A percentile compares a stretch with the other conserved stretches of the same genome.
Conservation (phyloP, 2,113 vertebrate species). For the Harpagus bidentatus region DNA sequence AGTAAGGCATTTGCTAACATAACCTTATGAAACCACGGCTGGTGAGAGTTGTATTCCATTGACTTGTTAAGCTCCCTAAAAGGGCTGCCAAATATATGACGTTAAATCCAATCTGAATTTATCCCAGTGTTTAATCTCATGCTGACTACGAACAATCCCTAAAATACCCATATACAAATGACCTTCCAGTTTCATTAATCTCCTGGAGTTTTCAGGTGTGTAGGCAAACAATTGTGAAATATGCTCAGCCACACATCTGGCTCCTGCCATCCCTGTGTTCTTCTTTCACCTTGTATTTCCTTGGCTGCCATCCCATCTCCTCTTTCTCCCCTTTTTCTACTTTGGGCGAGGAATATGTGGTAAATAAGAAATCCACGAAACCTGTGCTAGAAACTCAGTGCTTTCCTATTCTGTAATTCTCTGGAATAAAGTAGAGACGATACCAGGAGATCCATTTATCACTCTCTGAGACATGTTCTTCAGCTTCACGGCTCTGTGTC, state of each 20-base stretch:
- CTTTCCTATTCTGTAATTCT: neutral
- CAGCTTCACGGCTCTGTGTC: neutral
- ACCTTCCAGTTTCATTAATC: neutral
- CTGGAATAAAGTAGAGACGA: neutral
- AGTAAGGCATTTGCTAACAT: neutral
- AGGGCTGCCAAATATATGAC: neutral
- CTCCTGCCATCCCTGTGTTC: neutral
- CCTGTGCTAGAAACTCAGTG: neutral
- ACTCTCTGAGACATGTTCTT: neutral
- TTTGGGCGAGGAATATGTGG: neutral
- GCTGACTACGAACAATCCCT: neutral
- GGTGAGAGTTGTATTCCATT: neutral
- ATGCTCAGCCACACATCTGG: neutral
- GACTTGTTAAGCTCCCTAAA: neutral
- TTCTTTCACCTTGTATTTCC: neutral
- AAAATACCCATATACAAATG: neutral
- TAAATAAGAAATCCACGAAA: neutral
- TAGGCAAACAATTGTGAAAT: neutral
- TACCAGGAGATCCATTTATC: neutral
- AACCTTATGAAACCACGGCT: neutral
- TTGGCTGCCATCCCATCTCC: neutral
- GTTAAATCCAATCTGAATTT: neutral
- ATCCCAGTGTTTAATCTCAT: neutral
- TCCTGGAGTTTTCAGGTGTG: neutral
- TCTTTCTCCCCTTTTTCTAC: neutral